Conservation (phyloP, 1,140 invertebrate species). For the Eueides isabella region DNA sequence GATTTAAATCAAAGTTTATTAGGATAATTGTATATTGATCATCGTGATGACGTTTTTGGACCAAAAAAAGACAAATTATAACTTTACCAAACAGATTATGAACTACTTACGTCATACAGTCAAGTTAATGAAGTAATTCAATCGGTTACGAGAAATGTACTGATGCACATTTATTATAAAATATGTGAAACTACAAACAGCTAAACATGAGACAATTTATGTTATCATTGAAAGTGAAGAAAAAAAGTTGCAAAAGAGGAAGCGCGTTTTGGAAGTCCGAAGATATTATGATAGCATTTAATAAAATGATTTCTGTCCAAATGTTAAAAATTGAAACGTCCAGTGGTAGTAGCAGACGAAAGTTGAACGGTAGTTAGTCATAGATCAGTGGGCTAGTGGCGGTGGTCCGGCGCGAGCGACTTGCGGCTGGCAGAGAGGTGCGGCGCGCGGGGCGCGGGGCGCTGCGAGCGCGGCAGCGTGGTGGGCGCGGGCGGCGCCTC, state of each 20-base stretch:
- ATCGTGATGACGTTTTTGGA: neutral
- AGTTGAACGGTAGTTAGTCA: neutral
- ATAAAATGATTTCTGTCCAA: neutral
- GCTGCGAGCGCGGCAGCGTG: constrained; percentile 79
- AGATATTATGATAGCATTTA: neutral
- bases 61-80: neutral
- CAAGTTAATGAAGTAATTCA: neutral
- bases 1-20: no score
- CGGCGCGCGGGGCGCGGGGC: constrained; percentile 72
- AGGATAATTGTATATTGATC: neutral
- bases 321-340: neutral
- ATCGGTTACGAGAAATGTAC: neutral
- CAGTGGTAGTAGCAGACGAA: neutral
- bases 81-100: neutral
- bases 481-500: constrained; percentile 65
- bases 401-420: constrained; percentile 81
- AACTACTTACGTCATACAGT: neutral
- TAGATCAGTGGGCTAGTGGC: constrained; percentile 50
- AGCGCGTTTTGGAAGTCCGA: constrained; percentile 9
- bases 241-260: neutral
- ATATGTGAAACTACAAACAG: constrained; percentile 8
- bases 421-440: constrained; percentile 80
- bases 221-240: neutral
- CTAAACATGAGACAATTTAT: constrained; percentile 1
- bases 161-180: neutral